These are phyloP conservation scores for Knipowitschia caucasica DNA, from an alignment of 2,797 vertebrate genomes.

Conservation along the genomic window DNA sequence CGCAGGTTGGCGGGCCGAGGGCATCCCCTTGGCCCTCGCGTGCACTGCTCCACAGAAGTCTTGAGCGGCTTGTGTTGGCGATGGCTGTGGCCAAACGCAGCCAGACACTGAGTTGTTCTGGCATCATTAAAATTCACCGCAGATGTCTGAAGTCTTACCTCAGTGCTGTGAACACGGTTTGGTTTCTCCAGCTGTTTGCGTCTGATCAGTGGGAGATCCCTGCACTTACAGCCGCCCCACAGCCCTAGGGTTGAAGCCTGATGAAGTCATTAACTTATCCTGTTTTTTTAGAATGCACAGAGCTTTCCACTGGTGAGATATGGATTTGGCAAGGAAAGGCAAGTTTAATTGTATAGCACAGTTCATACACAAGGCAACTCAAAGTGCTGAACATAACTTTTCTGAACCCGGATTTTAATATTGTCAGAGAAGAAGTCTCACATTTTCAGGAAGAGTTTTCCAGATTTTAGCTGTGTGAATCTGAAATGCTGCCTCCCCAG, in stretches of 20 bases:
- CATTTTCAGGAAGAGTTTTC: too few species aligned
- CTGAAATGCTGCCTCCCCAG: too few species aligned
- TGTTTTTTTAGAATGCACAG: too few species aligned
- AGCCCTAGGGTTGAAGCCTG: neutral
- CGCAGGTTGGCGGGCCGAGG: slow-evolving; percentile 46
- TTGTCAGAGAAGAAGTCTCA: too few species aligned
- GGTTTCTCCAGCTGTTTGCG: slow-evolving; percentile 72
- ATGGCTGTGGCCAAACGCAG: slow-evolving; percentile 53
- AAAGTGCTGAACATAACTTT: too few species aligned
- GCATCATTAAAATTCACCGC: slow-evolving; percentile 76
- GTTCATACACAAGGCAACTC: too few species aligned
- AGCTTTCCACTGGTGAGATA: too few species aligned
- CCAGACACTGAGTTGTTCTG: slow-evolving; percentile 68
- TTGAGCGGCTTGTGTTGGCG: slow-evolving; percentile 59
- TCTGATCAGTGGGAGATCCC: slow-evolving; percentile 64
- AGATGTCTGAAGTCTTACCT: slow-evolving; percentile 74
- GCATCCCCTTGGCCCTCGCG: slow-evolving; percentile 60
- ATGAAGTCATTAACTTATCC: too few species aligned
- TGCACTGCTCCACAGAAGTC: slow-evolving; percentile 52
- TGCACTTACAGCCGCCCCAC: slow-evolving; percentile 36
- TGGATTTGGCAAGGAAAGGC: slow-evolving; percentile 4
- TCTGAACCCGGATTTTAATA: too few species aligned
- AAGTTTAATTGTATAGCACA: neutral
- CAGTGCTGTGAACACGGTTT: slow-evolving; percentile 69
- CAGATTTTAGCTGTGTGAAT: too few species aligned